A percentile compares a stretch with the other conserved stretches of the same genome.
Evolutionary conservation across 2,113 vertebrate species (phyloP).

Genomic region (Microcebus murinus): DNA sequence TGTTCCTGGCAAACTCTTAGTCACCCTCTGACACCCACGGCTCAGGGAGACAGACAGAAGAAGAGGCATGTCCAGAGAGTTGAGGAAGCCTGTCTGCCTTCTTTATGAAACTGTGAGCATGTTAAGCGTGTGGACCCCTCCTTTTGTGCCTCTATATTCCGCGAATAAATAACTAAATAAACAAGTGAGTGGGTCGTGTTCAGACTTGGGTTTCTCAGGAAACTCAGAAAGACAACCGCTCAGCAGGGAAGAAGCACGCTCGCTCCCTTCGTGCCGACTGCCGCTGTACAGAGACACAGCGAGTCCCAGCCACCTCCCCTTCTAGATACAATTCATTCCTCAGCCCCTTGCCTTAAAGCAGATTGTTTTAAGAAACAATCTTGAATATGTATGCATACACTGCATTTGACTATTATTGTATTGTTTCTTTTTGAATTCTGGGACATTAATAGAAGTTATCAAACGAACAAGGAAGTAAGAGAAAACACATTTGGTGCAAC

Average conservation of each 20-base stretch:
- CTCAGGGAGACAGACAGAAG: not conserved
- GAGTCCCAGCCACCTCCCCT: rapidly evolving
- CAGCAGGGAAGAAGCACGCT: not conserved
- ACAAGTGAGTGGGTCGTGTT: too few species aligned
- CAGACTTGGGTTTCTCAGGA: not conserved
- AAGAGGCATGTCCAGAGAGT: not conserved
- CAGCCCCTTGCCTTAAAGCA: not conserved
- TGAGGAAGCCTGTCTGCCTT: not conserved
- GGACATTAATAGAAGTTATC: not conserved
- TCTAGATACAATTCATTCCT: not conserved
- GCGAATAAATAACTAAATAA: not conserved
- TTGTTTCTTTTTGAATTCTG: not conserved
- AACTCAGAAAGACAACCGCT: not conserved
- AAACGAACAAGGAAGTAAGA: not conserved
- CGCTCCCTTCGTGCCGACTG: not conserved
- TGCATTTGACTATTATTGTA: not conserved
- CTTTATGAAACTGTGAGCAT: not conserved
- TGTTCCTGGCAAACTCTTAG: conserved; percentile 59
- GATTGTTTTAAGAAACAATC: not conserved
- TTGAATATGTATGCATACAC: not conserved
- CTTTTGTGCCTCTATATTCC: not conserved
- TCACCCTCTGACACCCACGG: conserved; percentile 12
- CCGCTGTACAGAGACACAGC: not conserved
- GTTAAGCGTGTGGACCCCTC: not conserved
- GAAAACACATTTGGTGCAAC: not conserved